Conservation (phyloP, 2,113 vertebrate genomes). For the Carettochelys insculpta region DNA sequence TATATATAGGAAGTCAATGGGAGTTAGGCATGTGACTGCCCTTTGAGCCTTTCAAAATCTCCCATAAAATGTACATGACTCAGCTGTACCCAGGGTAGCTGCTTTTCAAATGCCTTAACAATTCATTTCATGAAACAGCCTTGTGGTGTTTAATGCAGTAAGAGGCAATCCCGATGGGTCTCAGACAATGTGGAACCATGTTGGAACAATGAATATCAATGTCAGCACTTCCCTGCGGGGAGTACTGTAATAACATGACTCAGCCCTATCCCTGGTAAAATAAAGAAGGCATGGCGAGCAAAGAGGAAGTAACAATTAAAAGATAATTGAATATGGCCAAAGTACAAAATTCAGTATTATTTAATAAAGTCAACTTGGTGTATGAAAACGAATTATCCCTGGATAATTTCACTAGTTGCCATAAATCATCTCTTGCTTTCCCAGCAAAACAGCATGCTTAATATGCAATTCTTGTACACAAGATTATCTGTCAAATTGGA, state of each 20-base stretch:
- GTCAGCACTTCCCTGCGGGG: accelerated
- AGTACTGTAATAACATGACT: not conserved
- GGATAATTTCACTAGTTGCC: not conserved
- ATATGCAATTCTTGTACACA: not conserved
- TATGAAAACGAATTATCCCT: not conserved
- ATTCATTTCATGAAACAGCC: not conserved
- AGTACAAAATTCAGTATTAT: not conserved
- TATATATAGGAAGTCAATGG: not conserved
- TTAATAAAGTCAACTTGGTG: not conserved
- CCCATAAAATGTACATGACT: conserved; percentile 5
- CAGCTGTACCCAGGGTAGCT: not conserved
- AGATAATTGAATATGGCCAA: not conserved
- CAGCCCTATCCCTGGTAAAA: not conserved
- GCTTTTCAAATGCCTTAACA: not conserved
- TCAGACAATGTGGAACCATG: not conserved
- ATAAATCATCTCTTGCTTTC: not conserved
- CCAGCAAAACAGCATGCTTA: not conserved
- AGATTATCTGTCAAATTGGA: not conserved
- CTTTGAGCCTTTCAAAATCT: not conserved
- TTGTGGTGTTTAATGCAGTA: not conserved
- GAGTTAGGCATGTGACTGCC: not conserved
- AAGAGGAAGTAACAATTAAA: not conserved
- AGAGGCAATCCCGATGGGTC: not conserved
- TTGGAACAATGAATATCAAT: not conserved
- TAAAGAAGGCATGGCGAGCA: not conserved